Base-by-base conservation (phyloP, 2,888 invertebrate genomes). In the Tinea trinotella region DNA sequence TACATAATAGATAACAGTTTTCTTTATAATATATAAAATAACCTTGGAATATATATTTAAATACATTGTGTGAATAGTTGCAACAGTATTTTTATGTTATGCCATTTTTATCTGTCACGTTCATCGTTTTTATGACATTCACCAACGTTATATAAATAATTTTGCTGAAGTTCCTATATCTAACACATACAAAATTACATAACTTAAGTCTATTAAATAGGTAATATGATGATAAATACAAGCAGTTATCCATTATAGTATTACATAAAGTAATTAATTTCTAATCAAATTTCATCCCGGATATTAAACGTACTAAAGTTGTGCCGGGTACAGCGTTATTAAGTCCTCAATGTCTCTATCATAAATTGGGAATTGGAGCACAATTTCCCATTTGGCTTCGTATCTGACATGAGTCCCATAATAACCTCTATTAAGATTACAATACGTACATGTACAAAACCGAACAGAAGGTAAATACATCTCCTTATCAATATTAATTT, bases 351-450 rank as follows among this genome's bases (percentile, higher is more conserved):
- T 40, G 40, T 40, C 13, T 40, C 40, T 40, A 40, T 10, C 46
- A 46, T 46, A 46, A 46, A 46, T 46, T 46, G 46, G 46, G 19
- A 17, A 46, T 46, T 46, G 46, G 46, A 19, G 46, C 46, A 46
- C 12, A 46, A 46, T 46, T 40, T 46, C 46, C 18, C 46, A 17
- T 19, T 46, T 19, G 12, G 12, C 40, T 13, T 7, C 2, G 15
- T 19, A 19, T 46, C 46, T 17, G 46, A 46, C 19, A 46, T 19
- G 19, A 10, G 10, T 5, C 19, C 6, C 17, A 46, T 19, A 46
- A 46, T 46, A 46, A 40, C 19, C 46, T 17, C 46, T 19, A 46
- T 46, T 46, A 46, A 46, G 17, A 46, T 46, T 40, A 40, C 13
- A 40, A 40, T 40, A 40, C 40, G 13, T 17, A n/a, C 40, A 40